Base-by-base conservation (phyloP, 1,140 invertebrate species). In the Lamellibrachia luymesi region DNA sequence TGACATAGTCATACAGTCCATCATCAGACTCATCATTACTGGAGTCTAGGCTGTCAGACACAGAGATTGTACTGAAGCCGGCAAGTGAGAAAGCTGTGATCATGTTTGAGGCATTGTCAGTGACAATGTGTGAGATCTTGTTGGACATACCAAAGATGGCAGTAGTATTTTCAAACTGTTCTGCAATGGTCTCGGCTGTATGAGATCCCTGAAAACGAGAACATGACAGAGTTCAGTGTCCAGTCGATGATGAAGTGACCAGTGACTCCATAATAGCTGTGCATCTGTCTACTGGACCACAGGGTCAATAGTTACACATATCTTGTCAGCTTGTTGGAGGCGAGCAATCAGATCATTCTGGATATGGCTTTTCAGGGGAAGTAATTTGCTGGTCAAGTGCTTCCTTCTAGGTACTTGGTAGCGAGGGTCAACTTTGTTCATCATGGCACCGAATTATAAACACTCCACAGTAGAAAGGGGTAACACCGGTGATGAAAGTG, bases 201-300 rank as follows among this genome's bases (percentile, higher is more conserved):
- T 92, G 92, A 51, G 92, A 52, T 92, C 92, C 92, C 92, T 2
- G 50, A 50, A 92, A 92, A 7, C 92, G 38, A 51, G 4, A 51
- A n/a, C 92, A 52, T 92, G 52, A 92, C 92, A 92, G 50, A 51
- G 92, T 92, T 27, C 92, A 51, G 13, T 8, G 64, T 80, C 64
- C 64, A 80, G 50, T 5, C 51, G 52, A 92, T 92, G 52, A 92
- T 92, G 1, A 92, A 92, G 50, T 92, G 92, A 51, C 92, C 92
- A 92, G 92, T 92, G 50, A 92, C 52, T 52, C 92, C 92, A 50
- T 51, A 51, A 64, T 51, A 92, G 92, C 50, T 51, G 7, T n/a
- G 50, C 92, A 92, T 51, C 50, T 92, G 50, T 92, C 92, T 51
- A 51, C 92, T 92, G 92, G 92, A 92, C 92, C 92, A 92, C 10